Conservation (phyloP, 35 echinoderm and acorn worm genomes). For the Anneissia japonica region DNA sequence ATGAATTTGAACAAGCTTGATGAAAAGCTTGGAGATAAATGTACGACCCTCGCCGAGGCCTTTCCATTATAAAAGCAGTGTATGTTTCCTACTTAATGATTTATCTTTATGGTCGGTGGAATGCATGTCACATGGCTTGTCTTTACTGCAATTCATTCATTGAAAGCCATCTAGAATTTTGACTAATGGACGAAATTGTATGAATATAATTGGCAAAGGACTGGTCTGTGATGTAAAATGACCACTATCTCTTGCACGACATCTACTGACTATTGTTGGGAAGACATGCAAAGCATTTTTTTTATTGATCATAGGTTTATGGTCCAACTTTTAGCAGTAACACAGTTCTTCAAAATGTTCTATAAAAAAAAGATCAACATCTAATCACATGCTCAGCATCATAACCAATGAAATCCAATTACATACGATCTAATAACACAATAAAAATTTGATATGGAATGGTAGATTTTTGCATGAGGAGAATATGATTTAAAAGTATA, state of each 20-base stretch:
- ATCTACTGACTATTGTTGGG: background rate
- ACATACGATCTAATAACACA: background rate
- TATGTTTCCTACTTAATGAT: background rate
- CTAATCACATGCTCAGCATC: background rate
- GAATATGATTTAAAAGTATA: no score
- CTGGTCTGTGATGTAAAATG: background rate
- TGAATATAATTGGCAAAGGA: background rate
- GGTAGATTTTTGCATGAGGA: no score
- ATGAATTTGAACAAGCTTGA: background rate
- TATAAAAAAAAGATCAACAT: background rate
- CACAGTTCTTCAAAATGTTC: no score
- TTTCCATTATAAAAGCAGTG: background rate
- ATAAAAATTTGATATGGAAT: no score
- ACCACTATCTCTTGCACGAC: background rate
- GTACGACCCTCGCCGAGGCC: background rate
- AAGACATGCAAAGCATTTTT: background rate
- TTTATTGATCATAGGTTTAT: no score
- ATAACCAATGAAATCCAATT: background rate
- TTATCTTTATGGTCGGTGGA: background rate
- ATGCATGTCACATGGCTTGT: background rate
- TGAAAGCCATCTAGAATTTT: background rate
- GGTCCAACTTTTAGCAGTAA: no score
- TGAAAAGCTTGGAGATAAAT: background rate
- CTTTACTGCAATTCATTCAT: background rate
- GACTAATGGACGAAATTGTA: background rate